These are phyloP conservation scores for Ophioninae sp. DNA, from an alignment of 2,888 invertebrate species.

Conservation along the genomic window DNA sequence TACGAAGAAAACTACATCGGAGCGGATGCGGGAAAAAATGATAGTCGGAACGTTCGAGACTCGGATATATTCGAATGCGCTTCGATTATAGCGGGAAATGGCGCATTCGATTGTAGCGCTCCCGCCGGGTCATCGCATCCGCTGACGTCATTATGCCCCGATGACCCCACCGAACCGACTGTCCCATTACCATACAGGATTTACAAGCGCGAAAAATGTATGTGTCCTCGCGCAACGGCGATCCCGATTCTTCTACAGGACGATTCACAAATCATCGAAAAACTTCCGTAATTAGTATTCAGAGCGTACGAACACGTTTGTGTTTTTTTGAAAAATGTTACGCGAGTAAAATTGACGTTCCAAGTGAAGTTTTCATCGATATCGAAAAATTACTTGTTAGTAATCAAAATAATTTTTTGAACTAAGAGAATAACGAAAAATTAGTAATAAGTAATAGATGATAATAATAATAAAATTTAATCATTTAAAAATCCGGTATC, in stretches of 20 bases:
- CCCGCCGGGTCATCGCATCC: conserved; percentile 78
- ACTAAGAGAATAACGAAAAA: too few relatives aligned
- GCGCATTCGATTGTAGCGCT: conserved; percentile 49
- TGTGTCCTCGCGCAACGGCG: conserved; percentile 31
- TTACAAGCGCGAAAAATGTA: conserved; percentile 58
- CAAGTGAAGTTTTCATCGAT: too few relatives aligned
- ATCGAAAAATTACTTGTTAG: too few relatives aligned
- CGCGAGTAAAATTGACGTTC: not conserved
- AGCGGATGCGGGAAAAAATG: not conserved
- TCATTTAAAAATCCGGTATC: too few relatives aligned
- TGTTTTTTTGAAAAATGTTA: not conserved
- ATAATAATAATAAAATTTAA: too few relatives aligned
- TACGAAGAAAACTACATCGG: not conserved
- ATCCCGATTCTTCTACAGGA: not conserved
- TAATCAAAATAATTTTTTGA: too few relatives aligned
- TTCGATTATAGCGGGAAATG: conserved; percentile 47
- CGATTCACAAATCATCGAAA: not conserved
- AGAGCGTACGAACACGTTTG: not conserved
- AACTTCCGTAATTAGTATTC: not conserved
- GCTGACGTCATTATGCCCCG: conserved; percentile 78
- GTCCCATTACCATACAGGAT: conserved; percentile 75
- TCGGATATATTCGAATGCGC: conserved; percentile 28
- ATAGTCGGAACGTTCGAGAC: conserved; percentile 9
- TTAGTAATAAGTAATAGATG: too few relatives aligned
- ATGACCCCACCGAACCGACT: conserved; percentile 75